Base-by-base conservation (phyloP, 2,888 invertebrate genomes). In the Ophion ellenae region DNA sequence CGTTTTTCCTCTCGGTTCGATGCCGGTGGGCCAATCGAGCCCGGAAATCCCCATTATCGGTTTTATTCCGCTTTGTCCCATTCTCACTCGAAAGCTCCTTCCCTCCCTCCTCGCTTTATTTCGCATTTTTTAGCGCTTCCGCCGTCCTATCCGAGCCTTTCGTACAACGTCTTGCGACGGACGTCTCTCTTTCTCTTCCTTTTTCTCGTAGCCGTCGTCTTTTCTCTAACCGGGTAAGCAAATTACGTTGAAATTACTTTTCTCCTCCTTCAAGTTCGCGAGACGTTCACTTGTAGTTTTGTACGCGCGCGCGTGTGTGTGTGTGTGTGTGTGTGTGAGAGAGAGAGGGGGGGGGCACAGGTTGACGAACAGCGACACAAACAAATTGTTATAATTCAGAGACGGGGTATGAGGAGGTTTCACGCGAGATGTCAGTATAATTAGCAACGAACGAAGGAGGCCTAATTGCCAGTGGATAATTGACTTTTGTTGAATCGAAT, bases 181-280 rank as follows among this genome's bases (percentile, higher is more conserved):
- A 59, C 40, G 24, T 57, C 63, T 63, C 70, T 24, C 24, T 40
- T 32, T 69, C 57, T 70, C 63, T 71, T 14, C 53, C 64, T 24
- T 32, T 36, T 36, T 61, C 32, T 45, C 53, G 3, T 53, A 17
- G 53, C 36, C 79, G 17, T 24, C 20, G 17, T 24, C 32, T 59
- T 70, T 47, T 9, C 81, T 57, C 40, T 64, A 76, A 85, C 59
- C 66, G 82, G 74, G 66, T 79, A 85, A 85, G 79, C 85, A 82
- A 85, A 85, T 85, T 82, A 85, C 85, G 63, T 74, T 74, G 79
- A 64, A 83, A 83, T 79, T 83, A 83, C 79, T 82, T 79, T 79
- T 17, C 57, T 82, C 64, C 77, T 57, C 40, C 57, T 63, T 63
- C 57, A 40, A 14, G 47, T 61, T 61, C 69, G 7, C 28, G 64